Evolutionary conservation across 2,888 invertebrate genomes (phyloP).

Genomic region (Abscondita cerata): DNA sequence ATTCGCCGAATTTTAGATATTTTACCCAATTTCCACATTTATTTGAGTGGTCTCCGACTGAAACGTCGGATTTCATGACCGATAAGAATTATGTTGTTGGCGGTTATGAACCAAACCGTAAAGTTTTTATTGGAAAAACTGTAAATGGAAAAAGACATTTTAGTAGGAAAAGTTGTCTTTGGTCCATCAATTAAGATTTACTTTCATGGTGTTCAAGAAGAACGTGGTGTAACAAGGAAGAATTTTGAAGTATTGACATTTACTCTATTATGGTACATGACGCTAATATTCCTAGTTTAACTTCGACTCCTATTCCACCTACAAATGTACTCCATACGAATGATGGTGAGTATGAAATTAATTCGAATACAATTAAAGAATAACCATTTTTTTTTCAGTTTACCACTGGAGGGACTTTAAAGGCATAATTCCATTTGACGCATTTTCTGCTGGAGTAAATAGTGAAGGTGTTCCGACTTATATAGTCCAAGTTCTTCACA

Average conservation of each 20-base stretch:
- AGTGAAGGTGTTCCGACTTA: neutral
- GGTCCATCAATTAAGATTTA: no score
- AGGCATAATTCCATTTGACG: neutral
- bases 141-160: neutral
- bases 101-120: neutral
- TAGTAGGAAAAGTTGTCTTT: no score
- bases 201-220: no score
- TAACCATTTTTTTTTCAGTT: no score
- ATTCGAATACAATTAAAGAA: no score
- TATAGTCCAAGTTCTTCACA: conserved; percentile 1
- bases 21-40: neutral
- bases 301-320: no score
- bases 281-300: no score
- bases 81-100: conserved; percentile 5
- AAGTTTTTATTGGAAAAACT: neutral
- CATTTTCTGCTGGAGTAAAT: neutral
- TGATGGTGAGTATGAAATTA: no score
- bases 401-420: conserved; percentile 4
- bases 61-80: neutral
- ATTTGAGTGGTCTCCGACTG: neutral
- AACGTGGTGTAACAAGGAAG: no score
- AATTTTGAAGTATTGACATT: neutral
- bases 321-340: no score
- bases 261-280: neutral
- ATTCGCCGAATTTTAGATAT: no score